These are phyloP conservation scores for Phymastichus coffea DNA, from an alignment of 1,140 invertebrate species.

Conservation along the genomic window DNA sequence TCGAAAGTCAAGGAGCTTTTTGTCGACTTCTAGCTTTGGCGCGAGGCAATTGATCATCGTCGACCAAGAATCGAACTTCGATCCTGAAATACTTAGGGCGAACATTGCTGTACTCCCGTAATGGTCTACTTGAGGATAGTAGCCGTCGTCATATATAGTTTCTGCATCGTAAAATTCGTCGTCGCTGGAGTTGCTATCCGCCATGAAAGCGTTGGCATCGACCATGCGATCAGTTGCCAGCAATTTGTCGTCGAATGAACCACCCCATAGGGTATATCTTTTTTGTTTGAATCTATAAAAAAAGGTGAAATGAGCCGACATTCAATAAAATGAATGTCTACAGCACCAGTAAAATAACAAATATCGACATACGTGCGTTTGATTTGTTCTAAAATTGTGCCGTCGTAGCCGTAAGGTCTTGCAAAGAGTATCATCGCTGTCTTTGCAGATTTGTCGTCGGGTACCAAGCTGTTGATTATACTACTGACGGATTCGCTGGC, in stretches of 20 bases:
- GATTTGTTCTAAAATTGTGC: too few relatives aligned
- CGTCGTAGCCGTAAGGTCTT: too few relatives aligned
- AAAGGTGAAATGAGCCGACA: too few relatives aligned
- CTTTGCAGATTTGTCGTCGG: neutral
- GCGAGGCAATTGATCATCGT: neutral
- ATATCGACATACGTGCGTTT: too few relatives aligned
- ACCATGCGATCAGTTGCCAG: neutral
- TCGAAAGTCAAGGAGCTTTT: slow-evolving; percentile 2
- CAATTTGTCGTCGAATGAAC: neutral
- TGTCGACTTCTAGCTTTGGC: neutral
- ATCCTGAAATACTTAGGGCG: neutral
- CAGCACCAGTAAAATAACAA: too few relatives aligned
- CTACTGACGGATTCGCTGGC: too few relatives aligned
- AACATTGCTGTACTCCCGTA: neutral
- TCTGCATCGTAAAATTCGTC: too few relatives aligned
- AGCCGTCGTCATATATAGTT: too few relatives aligned
- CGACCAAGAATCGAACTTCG: neutral
- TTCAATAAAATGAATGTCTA: too few relatives aligned
- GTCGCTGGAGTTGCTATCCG: too few relatives aligned
- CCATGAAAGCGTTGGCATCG: too few relatives aligned
- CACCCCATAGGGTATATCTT: slow-evolving; percentile 1
- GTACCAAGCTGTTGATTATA: neutral
- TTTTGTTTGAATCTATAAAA: slow-evolving; percentile 5
- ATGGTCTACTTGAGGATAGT: neutral
- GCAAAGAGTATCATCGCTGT: too few relatives aligned